Evolutionary conservation across 1,140 invertebrate species (phyloP).

Genomic region (Leptonema lineaticorne): DNA sequence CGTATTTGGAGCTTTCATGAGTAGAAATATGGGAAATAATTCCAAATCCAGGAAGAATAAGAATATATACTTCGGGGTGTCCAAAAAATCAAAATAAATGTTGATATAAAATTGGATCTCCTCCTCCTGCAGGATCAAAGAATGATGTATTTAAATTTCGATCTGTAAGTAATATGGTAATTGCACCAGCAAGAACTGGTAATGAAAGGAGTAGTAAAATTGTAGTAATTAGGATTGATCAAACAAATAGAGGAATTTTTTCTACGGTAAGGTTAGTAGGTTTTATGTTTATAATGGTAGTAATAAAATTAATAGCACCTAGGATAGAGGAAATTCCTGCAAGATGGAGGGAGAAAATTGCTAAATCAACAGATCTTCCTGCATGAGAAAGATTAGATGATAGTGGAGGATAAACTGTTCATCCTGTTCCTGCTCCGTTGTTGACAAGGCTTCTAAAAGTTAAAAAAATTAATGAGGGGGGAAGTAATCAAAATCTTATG

Average conservation of each 20-base stretch:
- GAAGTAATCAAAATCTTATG: slow-evolving; percentile 74
- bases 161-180: slow-evolving; percentile 72
- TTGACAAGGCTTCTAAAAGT: slow-evolving; percentile 60
- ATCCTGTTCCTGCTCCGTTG: slow-evolving; percentile 64
- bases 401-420: slow-evolving; percentile 70
- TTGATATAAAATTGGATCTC: slow-evolving; percentile 72
- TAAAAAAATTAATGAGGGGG: slow-evolving; percentile 62
- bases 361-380: slow-evolving; percentile 64
- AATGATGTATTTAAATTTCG: slow-evolving; percentile 71
- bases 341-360: slow-evolving; percentile 68
- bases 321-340: slow-evolving; percentile 68
- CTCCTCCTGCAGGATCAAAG: slow-evolving; percentile 67
- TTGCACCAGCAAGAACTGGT: slow-evolving; percentile 71
- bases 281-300: slow-evolving; percentile 62
- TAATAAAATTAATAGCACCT: slow-evolving; percentile 67
- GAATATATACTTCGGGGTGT: slow-evolving; percentile 77
- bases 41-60: slow-evolving; percentile 66
- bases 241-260: slow-evolving; percentile 62
- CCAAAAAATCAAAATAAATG: slow-evolving; percentile 82
- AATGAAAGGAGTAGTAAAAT: slow-evolving; percentile 65
- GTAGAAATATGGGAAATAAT: slow-evolving; percentile 67
- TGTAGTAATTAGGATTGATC: slow-evolving; percentile 68
- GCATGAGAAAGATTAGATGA: slow-evolving; percentile 57
- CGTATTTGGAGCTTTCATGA: slow-evolving; percentile 60
- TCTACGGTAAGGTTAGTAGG: slow-evolving; percentile 53